phyloP scores from a whole-genome alignment of 2,797 vertebrate species.

The Scyliorhinus canicula region DNA sequence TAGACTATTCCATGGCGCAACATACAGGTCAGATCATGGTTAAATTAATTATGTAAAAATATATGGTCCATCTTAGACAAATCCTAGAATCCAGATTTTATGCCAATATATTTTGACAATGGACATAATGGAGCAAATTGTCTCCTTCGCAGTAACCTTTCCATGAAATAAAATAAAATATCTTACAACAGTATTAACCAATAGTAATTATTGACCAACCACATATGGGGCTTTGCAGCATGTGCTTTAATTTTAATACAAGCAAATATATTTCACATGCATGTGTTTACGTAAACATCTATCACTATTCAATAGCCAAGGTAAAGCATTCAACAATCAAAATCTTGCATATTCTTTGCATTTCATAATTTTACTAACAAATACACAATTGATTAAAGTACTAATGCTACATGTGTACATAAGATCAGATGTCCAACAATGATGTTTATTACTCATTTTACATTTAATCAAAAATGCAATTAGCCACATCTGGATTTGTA shows the following conservation, averaged over 20 bases:
- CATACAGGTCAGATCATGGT: background rate
- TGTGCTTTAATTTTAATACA: background rate
- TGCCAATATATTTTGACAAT: background rate
- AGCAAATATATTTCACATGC: background rate
- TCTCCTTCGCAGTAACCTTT: background rate
- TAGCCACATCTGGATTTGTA: background rate
- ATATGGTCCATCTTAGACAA: background rate
- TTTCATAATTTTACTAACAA: background rate
- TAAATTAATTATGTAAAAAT: background rate
- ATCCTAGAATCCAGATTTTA: background rate
- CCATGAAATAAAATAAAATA: background rate
- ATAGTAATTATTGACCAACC: background rate
- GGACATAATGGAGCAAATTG: background rate
- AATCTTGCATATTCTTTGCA: background rate
- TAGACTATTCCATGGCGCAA: background rate
- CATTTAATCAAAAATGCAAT: background rate
- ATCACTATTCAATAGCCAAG: background rate
- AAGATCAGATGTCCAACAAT: background rate
- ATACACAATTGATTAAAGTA: background rate
- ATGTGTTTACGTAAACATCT: background rate
- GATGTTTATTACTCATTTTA: background rate
- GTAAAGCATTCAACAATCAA: background rate
- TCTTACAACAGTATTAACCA: background rate
- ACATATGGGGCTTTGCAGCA: background rate
- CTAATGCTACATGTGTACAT: background rate